These are phyloP conservation scores for Yponomeuta sedellus DNA, from an alignment of 2,888 invertebrate species.

Conservation along the genomic window DNA sequence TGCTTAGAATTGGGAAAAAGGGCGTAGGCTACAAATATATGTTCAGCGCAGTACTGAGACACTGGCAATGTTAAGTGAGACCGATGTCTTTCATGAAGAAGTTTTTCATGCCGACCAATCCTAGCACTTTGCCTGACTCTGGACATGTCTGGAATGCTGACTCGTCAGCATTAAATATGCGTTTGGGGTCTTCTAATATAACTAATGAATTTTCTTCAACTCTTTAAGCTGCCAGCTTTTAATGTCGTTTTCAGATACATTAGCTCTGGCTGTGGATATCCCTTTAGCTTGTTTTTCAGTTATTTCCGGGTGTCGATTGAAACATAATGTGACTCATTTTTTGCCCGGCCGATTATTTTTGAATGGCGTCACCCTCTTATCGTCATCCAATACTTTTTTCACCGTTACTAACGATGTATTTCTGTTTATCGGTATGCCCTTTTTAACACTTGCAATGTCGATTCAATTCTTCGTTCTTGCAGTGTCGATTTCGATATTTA, in stretches of 20 bases:
- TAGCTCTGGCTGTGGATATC: conserved; percentile 12
- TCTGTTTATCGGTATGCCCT: conserved; percentile 18
- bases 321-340: conserved; percentile 10
- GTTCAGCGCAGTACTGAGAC: conserved; percentile 37
- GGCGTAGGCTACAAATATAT: conserved; percentile 31
- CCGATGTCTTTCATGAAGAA: conserved; percentile 33
- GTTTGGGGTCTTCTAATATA: conserved; percentile 16
- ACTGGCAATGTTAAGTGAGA: conserved; percentile 41
- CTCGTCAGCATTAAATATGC: conserved; percentile 18
- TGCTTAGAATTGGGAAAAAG: conserved; percentile 43
- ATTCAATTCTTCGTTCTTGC: too few species aligned
- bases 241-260: conserved; percentile 15
- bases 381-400: conserved; percentile 14
- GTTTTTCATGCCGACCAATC: conserved; percentile 20
- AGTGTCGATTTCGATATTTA: too few species aligned
- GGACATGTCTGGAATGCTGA: conserved; percentile 21
- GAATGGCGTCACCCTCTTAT: conserved; percentile 16
- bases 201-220: conserved; percentile 13
- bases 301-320: conserved; percentile 12
- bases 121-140: conserved; percentile 21
- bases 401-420: conserved; percentile 15
- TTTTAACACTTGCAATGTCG: conserved; percentile 17
- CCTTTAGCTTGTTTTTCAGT: conserved; percentile 10
- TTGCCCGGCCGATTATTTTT: conserved; percentile 13
- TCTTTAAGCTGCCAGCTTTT: conserved; percentile 17